Evolutionary conservation across 2,113 vertebrate genomes (phyloP), one percentile per base, ranked within the genome.

Genomic region (Mugil cephalus): DNA sequence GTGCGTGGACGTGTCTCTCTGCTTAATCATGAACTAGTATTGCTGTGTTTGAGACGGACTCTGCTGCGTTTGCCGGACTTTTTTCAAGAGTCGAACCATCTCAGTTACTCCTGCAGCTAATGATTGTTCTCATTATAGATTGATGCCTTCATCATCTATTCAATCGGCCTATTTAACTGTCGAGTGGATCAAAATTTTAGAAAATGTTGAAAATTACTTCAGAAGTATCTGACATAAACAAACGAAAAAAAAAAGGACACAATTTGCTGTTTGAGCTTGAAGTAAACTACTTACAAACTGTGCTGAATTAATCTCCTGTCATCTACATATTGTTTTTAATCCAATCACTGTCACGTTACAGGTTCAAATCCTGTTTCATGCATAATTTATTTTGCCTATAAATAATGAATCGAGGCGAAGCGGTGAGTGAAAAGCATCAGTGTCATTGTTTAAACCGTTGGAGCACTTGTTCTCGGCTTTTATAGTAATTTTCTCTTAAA

Each of bases 81-180:
- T 30, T 30, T 30, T 5, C 24, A 30, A 30, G 24, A 30, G 24
- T 30, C 24, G n/a, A n/a, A n/a, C 24, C 24, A 5, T 30, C 24
- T 30, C 24, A 30, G 24, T 30, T 0, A 47, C 17, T 30, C 17
- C 17, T 39, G 5, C 13, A 17, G 21, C 47, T 19, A 6, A 10
- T 24, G 5, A 70, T 58, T 36, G 67, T 50, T 45, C 30, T 69
- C 58, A 74, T 73, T 77, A 55, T 13, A 62, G 59, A 77, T 64
- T 0, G 40, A 35, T 68, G 58, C 15, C 15, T 0, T 34, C 18
- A 19, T 9, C 7, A 36, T 30, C 5, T 30, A 30, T 30, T 30
- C 24, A 5, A 30, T 30, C 24, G 24, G 24, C 24, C 24, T 30
- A 43, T 56, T 36, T 19, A 15, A 59, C 61, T 67, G 21, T 63